Conservation (phyloP, 2,888 invertebrate species). For the Ormia ochracea region DNA sequence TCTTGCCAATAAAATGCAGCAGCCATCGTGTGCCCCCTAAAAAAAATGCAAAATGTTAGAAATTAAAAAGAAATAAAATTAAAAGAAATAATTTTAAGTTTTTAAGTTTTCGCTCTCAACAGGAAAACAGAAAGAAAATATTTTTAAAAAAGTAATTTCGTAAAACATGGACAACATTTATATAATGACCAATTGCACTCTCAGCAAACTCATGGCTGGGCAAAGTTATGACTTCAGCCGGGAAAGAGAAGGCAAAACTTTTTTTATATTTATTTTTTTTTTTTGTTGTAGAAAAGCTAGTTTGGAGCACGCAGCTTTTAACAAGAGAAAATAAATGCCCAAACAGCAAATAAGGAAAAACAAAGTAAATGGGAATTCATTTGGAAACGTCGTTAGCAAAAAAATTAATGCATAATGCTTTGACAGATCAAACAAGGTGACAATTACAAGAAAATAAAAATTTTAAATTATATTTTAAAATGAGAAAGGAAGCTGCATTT, state of each 20-base stretch:
- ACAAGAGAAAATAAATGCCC: conserved; percentile 9
- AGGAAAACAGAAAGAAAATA: neutral
- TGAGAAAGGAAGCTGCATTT: conserved; percentile 5
- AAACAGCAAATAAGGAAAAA: conserved; percentile 5
- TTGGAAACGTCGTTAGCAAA: neutral
- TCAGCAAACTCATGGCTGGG: conserved; percentile 20
- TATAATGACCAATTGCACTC: conserved; percentile 45
- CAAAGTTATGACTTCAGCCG: conserved; percentile 23
- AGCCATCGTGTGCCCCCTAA: conserved; percentile 6
- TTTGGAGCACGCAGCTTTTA: conserved; percentile 43
- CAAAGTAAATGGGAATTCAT: conserved; percentile 16
- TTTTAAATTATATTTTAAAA: conserved; percentile 23
- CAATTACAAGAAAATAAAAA: conserved; percentile 51
- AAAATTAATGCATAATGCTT: conserved; percentile 25
- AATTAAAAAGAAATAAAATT: neutral
- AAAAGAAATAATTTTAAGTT: neutral
- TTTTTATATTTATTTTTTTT: no score
- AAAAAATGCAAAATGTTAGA: neutral
- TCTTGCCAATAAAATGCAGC: neutral
- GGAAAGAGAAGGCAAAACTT: conserved; percentile 19
- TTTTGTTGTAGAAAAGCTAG: neutral
- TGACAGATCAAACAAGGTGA: conserved; percentile 48
- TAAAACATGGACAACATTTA: conserved; percentile 50
- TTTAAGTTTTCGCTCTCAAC: neutral
- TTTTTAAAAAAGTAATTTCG: conserved; percentile 37